Percentiles rank a stretch among this genome's conserved stretches.
Conservation (phyloP, 1,140 invertebrate species). For the Bombus impatiens region DNA sequence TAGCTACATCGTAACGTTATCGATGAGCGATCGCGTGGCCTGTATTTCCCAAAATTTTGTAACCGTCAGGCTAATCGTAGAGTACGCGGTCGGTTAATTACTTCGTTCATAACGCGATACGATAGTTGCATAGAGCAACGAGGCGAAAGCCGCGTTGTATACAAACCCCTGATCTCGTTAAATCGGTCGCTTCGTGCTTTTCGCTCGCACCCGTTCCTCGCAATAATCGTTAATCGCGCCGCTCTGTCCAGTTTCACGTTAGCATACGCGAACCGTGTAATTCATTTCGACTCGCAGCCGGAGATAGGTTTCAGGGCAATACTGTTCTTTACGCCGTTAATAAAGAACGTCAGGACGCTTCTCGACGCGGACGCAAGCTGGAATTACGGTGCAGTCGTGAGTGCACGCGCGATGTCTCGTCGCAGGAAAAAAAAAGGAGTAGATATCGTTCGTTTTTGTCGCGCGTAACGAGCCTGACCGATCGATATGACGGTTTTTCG, state of each 20-base stretch:
- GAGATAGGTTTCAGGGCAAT: not conserved
- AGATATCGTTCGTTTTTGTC: constrained; percentile 20
- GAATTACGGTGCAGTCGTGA: not conserved
- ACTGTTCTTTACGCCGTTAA: not conserved
- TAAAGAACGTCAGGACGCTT: constrained; percentile 16
- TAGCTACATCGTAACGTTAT: not conserved
- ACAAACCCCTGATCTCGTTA: not conserved
- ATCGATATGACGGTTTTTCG: constrained; percentile 41
- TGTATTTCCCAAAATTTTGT: constrained; percentile 6
- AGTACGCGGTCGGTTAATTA: not conserved
- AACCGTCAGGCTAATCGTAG: not conserved
- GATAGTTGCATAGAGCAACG: not conserved
- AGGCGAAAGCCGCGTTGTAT: not conserved
- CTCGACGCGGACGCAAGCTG: constrained; percentile 4
- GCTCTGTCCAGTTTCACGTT: not conserved
- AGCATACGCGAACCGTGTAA: not conserved
- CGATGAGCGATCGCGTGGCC: not conserved
- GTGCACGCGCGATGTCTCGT: not conserved
- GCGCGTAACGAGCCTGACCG: constrained; percentile 33
- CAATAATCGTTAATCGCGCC: not conserved
- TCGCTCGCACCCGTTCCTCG: not conserved
- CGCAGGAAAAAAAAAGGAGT: not conserved
- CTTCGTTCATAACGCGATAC: not conserved
- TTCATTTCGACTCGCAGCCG: not conserved
- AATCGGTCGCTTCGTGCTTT: not conserved